A percentile compares a stretch with the other conserved stretches of the same genome.
Evolutionary conservation across 2,888 invertebrate species (phyloP).

Genomic region (Polydrusus tereticollis): DNA sequence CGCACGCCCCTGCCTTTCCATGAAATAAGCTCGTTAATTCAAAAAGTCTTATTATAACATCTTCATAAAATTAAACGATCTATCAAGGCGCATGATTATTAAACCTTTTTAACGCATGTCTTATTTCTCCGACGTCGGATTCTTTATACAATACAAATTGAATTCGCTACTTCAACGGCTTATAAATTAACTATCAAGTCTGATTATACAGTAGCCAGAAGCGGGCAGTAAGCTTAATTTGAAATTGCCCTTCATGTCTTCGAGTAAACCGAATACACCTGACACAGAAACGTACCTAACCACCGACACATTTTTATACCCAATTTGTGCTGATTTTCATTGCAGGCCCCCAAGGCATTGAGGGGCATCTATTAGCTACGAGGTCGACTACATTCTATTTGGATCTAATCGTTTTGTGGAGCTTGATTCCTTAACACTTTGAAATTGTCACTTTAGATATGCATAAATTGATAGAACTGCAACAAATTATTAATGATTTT

Average conservation of each 20-base stretch:
- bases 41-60: too few species aligned
- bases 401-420: not conserved
- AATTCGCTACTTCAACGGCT: not conserved
- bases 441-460: not conserved
- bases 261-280: not conserved
- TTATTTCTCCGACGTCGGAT: too few species aligned
- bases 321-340: conserved; percentile 9
- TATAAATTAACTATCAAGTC: not conserved
- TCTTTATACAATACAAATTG: too few species aligned
- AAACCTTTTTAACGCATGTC: too few species aligned
- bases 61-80: too few species aligned
- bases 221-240: not conserved
- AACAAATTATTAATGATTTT: too few species aligned
- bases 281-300: conserved; percentile 4
- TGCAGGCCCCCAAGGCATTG: not conserved
- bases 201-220: not conserved
- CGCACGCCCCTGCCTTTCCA: too few species aligned
- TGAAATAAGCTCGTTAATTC: too few species aligned
- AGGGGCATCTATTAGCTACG: conserved; percentile 12
- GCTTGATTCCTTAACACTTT: conserved; percentile 2
- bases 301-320: conserved; percentile 4
- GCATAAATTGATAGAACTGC: too few species aligned
- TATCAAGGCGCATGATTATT: too few species aligned
- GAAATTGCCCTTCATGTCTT: not conserved
- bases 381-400: conserved; percentile 17